phyloP scores from a whole-genome alignment of 2,113 vertebrate genomes.

The Gnathonemus longibarbis region DNA sequence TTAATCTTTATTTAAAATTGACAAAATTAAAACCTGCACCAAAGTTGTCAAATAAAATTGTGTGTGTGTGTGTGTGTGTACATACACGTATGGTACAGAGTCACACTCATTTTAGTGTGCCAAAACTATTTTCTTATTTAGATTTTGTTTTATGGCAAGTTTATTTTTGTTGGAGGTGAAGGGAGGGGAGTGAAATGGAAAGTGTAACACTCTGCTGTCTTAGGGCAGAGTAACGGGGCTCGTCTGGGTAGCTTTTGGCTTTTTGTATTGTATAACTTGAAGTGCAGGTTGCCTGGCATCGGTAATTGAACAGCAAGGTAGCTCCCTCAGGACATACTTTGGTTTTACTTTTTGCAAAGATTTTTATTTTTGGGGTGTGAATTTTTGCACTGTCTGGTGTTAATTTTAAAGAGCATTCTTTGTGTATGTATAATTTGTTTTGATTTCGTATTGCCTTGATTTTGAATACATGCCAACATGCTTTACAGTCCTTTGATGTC shows the following conservation, averaged over 20 bases:
- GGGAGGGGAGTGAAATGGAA: slow-evolving; percentile 21
- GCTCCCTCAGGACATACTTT: slow-evolving; percentile 59
- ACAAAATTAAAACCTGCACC: slow-evolving; percentile 42
- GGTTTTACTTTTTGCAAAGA: slow-evolving; percentile 45
- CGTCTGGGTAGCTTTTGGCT: not conserved
- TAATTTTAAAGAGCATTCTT: slow-evolving; percentile 40
- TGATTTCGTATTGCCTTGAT: slow-evolving; percentile 57
- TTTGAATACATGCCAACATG: slow-evolving; percentile 54
- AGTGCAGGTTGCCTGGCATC: slow-evolving; percentile 43
- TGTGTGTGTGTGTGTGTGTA: slow-evolving; percentile 56
- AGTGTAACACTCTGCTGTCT: slow-evolving; percentile 24
- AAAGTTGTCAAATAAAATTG: slow-evolving; percentile 43
- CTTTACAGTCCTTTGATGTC: slow-evolving; percentile 48
- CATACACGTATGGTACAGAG: slow-evolving; percentile 50
- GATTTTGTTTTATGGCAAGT: slow-evolving; percentile 26
- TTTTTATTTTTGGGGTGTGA: slow-evolving; percentile 53
- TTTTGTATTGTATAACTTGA: slow-evolving; percentile 52
- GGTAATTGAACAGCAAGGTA: slow-evolving; percentile 33
- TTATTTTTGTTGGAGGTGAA: slow-evolving; percentile 43
- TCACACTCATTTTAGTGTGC: slow-evolving; percentile 41
- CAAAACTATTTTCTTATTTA: slow-evolving; percentile 25
- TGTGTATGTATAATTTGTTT: slow-evolving; percentile 34
- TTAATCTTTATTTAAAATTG: slow-evolving; percentile 28
- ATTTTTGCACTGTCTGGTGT: slow-evolving; percentile 56
- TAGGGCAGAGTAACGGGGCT: slow-evolving; percentile 30